Evolutionary conservation across 2,888 invertebrate genomes (phyloP).

Genomic region (Ophion ventricosus): DNA sequence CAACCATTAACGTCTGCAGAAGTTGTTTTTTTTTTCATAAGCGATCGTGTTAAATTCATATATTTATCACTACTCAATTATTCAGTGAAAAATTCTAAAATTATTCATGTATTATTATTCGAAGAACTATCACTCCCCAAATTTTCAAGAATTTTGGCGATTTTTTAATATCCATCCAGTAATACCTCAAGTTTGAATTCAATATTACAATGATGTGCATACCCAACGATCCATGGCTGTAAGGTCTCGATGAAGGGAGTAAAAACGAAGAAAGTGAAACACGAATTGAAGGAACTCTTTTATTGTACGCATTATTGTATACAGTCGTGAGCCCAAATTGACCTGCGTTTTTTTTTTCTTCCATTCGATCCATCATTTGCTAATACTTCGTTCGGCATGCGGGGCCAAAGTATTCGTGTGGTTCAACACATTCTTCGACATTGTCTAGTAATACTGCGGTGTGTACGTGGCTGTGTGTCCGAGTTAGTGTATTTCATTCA

Average conservation of each 20-base stretch:
- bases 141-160: no score
- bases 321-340: slow-evolving; percentile 69
- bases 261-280: slow-evolving; percentile 39
- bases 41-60: no score
- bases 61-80: no score
- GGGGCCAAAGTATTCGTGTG: not conserved
- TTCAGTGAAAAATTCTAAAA: no score
- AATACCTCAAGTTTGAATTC: no score
- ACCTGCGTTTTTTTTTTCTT: slow-evolving; percentile 55
- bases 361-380: slow-evolving; percentile 11
- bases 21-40: no score
- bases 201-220: not conserved
- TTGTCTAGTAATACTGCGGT: slow-evolving; percentile 81
- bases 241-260: not conserved
- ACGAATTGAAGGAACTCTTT: slow-evolving; percentile 81
- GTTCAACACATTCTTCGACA: slow-evolving; percentile 52
- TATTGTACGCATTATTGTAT: slow-evolving; percentile 78
- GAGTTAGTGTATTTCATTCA: slow-evolving; percentile 35
- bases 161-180: no score
- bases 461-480: slow-evolving; percentile 19
- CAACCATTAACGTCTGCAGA: no score
- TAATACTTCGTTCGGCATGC: slow-evolving; percentile 10
- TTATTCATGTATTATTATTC: no score
- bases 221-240: no score
- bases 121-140: no score